Conservation (phyloP, 2,888 invertebrate genomes). For the Corbicula japonica region DNA sequence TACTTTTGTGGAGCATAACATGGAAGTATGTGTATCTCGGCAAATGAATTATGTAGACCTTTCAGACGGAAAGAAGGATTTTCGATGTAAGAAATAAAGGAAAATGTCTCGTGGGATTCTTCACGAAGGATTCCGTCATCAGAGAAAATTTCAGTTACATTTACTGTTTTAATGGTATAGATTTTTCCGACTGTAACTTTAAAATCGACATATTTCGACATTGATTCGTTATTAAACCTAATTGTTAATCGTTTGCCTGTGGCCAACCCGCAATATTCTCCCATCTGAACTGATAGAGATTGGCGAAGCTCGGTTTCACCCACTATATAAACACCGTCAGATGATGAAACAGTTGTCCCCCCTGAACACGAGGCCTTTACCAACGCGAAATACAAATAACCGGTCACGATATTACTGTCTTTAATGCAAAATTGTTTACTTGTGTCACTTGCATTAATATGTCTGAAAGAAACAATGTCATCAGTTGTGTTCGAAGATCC, state of each 20-base stretch:
- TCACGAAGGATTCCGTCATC: no score
- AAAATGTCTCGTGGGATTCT: background rate
- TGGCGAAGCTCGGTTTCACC: constrained; percentile 1
- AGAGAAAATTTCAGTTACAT: background rate
- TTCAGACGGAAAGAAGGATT: background rate
- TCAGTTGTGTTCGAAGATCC: constrained; percentile 9
- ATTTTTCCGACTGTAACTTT: background rate
- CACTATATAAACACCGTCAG: constrained; percentile 44
- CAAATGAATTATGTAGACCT: background rate
- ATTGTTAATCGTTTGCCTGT: no score
- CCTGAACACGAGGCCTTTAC: constrained; percentile 28
- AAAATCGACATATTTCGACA: constrained; percentile 1
- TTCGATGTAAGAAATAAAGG: background rate
- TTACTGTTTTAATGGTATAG: background rate
- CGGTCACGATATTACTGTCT: background rate
- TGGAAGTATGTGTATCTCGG: background rate
- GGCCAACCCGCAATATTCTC: no score
- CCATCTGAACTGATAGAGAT: background rate
- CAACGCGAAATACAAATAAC: background rate
- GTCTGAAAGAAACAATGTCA: constrained; percentile 28
- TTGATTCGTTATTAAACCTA: no score
- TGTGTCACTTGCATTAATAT: background rate
- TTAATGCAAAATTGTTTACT: background rate
- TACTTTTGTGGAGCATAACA: background rate
- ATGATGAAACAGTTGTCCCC: constrained; percentile 27